Evolutionary conservation across 2,113 vertebrate species (phyloP).

Genomic region (Percina caprodes): DNA sequence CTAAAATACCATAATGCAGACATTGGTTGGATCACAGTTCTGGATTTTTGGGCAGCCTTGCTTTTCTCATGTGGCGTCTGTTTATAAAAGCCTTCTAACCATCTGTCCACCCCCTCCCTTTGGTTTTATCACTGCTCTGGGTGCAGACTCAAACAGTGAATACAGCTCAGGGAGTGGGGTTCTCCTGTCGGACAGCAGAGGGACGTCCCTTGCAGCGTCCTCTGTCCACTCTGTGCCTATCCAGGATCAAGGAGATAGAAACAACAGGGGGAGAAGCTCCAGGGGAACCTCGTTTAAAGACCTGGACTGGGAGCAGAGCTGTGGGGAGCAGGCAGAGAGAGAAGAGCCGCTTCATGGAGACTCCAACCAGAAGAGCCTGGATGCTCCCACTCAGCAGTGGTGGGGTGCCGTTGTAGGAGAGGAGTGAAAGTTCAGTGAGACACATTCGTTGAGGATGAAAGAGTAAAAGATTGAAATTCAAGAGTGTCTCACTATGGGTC

Average conservation of each 20-base stretch:
- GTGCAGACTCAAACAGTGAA: constrained; percentile 74
- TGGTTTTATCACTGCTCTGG: constrained; percentile 57
- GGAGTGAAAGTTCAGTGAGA: constrained; percentile 50
- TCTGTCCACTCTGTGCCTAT: constrained; percentile 23
- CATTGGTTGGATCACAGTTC: constrained; percentile 48
- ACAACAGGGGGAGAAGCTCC: constrained; percentile 45
- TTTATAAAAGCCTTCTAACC: constrained; percentile 68
- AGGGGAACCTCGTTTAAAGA: constrained; percentile 34
- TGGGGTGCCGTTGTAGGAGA: constrained; percentile 55
- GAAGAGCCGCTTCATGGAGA: constrained; percentile 22
- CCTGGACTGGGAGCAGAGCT: constrained; percentile 41
- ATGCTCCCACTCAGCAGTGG: constrained; percentile 32
- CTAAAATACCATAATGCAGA: constrained; percentile 47
- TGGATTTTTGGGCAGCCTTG: constrained; percentile 54
- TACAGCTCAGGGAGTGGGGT: constrained; percentile 72
- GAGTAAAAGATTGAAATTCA: not conserved
- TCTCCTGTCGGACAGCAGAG: constrained; percentile 74
- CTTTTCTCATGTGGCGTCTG: constrained; percentile 68
- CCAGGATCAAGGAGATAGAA: constrained; percentile 30
- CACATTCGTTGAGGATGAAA: constrained; percentile 3
- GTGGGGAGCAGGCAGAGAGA: constrained; percentile 19
- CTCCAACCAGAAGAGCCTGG: constrained; percentile 39
- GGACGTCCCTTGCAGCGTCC: constrained; percentile 58
- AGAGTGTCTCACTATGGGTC: not conserved
- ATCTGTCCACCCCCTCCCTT: constrained; percentile 56